These are phyloP conservation scores for Pipistrellus nathusii DNA, from an alignment of 2,797 vertebrate genomes.

Conservation along the genomic window DNA sequence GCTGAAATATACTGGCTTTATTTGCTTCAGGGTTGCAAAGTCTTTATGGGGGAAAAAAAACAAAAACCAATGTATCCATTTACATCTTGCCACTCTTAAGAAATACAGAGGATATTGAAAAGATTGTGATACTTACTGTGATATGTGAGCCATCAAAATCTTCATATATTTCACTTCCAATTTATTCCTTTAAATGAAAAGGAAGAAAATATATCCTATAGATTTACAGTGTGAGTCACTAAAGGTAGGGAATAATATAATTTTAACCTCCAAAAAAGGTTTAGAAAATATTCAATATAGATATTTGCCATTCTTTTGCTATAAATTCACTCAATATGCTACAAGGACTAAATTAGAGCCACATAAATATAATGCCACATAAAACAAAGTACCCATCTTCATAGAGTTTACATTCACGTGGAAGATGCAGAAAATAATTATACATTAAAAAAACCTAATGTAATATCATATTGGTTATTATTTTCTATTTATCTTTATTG, in stretches of 20 bases:
- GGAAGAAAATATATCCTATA: background rate
- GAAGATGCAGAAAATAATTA: background rate
- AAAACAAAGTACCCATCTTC: background rate
- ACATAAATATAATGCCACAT: background rate
- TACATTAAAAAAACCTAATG: background rate
- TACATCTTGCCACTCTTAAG: background rate
- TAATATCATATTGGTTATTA: background rate
- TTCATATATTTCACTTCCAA: background rate
- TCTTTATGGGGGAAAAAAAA: background rate
- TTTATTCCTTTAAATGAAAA: slow-evolving; percentile 19
- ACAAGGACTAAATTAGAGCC: background rate
- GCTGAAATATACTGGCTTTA: slow-evolving; percentile 23
- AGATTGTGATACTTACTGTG: background rate
- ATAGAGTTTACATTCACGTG: background rate
- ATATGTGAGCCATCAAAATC: background rate
- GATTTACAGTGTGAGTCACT: background rate
- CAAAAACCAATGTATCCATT: background rate
- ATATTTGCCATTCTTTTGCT: background rate
- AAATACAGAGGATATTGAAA: background rate
- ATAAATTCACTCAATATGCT: background rate
- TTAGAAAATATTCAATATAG: background rate
- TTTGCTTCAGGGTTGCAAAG: slow-evolving; percentile 49
- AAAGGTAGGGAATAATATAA: background rate
- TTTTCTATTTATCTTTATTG: background rate
- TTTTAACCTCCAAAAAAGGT: background rate